Percentiles rank a stretch among this genome's conserved stretches.
Conservation (phyloP, 1,140 invertebrate species). For the Pemphigus obesinymphae region DNA sequence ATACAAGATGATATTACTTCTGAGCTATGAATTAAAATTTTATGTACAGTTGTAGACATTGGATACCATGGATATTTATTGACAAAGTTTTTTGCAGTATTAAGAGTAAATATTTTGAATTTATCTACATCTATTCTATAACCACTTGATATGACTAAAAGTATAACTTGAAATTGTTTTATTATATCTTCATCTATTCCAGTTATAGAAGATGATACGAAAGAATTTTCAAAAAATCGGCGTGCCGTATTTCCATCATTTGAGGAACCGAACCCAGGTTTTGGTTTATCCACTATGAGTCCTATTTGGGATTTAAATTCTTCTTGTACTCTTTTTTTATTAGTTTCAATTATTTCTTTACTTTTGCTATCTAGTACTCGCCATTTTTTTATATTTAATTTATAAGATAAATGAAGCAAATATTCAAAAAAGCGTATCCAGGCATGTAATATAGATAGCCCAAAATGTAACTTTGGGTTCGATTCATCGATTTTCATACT, state of each 20-base stretch:
- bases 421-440: background rate
- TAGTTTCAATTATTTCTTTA: constrained; percentile 42
- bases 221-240: constrained; percentile 49
- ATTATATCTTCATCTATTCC: constrained; percentile 50
- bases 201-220: constrained; percentile 48
- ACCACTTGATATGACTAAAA: constrained; percentile 49
- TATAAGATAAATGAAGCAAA: too few relatives aligned
- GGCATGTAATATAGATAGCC: background rate
- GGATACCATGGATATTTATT: constrained; percentile 10
- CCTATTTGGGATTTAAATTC: constrained; percentile 43
- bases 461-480: background rate
- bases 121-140: constrained; percentile 42
- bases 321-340: constrained; percentile 44
- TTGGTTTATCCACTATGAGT: constrained; percentile 48
- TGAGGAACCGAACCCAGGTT: constrained; percentile 49
- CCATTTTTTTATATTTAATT: background rate
- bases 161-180: constrained; percentile 47
- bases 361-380: constrained; percentile 38
- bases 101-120: constrained; percentile 45
- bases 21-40: constrained; percentile 5
- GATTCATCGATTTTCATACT: too few relatives aligned
- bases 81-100: constrained; percentile 46
- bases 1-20: constrained; percentile 46
- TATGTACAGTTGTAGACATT: background rate
- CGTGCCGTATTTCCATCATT: constrained; percentile 52